Evolutionary conservation across 37 sponge, comb jelly and placozoan species (phyloP).

Genomic region (Spongilla lacustris): DNA sequence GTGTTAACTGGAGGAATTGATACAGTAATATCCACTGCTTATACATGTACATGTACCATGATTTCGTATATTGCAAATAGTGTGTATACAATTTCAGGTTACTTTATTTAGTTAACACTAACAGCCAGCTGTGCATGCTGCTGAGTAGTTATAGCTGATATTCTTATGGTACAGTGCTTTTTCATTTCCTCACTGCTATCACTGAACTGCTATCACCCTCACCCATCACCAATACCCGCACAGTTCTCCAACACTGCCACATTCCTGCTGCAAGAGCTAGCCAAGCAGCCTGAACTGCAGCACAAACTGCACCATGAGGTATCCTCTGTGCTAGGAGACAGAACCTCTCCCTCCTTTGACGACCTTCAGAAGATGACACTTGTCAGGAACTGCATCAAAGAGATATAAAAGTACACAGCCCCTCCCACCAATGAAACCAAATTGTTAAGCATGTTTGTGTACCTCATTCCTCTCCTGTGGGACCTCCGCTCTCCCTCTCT

Average conservation of each 20-base stretch:
- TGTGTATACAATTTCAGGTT: not conserved
- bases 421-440: no score
- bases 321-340: not conserved
- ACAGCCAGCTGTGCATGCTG: no score
- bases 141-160: no score
- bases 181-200: not conserved
- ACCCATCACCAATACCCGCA: no score
- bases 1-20: constrained; percentile 46
- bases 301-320: constrained; percentile 32
- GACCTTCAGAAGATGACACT: constrained; percentile 34
- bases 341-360: constrained; percentile 11
- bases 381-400: constrained; percentile 39
- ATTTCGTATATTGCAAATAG: not conserved
- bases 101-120: no score
- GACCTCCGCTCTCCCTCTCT: no score
- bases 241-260: constrained; percentile 35
- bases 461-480: no score
- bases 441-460: no score
- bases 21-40: constrained; percentile 36
- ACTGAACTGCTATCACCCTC: no score
- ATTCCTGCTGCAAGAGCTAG: constrained; percentile 44
- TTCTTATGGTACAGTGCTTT: not conserved
- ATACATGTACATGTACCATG: not conserved
- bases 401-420: constrained; percentile 23
- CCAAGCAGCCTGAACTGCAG: constrained; percentile 40